Conservation (phyloP, 2,797 vertebrate species). For the Ctenopoma multispine region DNA sequence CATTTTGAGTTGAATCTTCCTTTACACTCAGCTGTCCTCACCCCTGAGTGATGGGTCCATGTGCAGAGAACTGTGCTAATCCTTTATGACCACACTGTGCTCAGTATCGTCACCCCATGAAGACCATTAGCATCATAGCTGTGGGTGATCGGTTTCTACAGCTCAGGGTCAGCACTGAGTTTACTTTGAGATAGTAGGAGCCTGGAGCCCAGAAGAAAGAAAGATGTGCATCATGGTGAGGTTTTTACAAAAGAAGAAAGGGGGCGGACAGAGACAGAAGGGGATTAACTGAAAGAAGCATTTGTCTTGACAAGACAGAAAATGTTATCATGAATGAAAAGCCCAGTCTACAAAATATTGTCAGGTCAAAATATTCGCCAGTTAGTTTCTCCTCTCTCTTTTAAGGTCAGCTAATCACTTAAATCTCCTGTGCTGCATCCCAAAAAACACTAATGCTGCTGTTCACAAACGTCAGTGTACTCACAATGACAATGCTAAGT, state of each 20-base stretch:
- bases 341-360: background rate
- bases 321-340: conserved; percentile 15
- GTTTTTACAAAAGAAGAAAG: conserved; percentile 34
- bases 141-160: conserved; percentile 59
- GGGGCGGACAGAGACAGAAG: conserved; percentile 34
- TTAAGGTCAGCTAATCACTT: background rate
- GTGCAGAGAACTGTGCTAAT: conserved; percentile 66
- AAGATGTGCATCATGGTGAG: conserved; percentile 42
- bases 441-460: background rate
- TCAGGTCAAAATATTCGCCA: conserved; percentile 10
- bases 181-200: conserved; percentile 48
- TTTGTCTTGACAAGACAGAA: conserved; percentile 47
- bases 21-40: conserved; percentile 67
- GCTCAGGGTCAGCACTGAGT: conserved; percentile 58
- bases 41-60: conserved; percentile 74
- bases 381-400: conserved; percentile 7
- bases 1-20: conserved; percentile 53
- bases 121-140: conserved; percentile 69
- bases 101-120: conserved; percentile 44
- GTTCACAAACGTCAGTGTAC: no score
- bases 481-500: no score
- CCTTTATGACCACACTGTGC: conserved; percentile 60
- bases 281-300: conserved; percentile 34
- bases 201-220: conserved; percentile 21
- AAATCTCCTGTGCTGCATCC: background rate